Percentiles rank a stretch among this genome's conserved stretches.
Conservation (phyloP, 2,797 vertebrate genomes). For the Menidia menidia region DNA sequence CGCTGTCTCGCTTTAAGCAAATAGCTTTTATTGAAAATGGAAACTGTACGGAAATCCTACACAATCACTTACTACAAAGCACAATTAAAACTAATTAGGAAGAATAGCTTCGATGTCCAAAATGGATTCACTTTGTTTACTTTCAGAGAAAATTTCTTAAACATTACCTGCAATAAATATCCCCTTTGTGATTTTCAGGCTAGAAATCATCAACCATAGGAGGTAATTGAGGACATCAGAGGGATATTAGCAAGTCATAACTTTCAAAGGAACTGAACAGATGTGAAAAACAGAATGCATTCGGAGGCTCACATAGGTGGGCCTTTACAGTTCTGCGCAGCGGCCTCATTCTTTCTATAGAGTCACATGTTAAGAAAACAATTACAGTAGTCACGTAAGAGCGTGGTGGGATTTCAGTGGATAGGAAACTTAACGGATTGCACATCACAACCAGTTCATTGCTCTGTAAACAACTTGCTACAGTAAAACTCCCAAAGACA, state of each 20-base stretch:
- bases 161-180: conserved; percentile 41
- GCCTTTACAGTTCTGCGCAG: conserved; percentile 65
- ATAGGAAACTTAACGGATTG: conserved; percentile 64
- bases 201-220: conserved; percentile 52
- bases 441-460: conserved; percentile 47
- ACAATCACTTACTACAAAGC: background rate
- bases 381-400: conserved; percentile 66
- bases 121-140: conserved; percentile 10
- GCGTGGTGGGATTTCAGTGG: conserved; percentile 46
- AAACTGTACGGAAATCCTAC: conserved; percentile 7
- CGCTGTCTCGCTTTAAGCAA: conserved; percentile 26
- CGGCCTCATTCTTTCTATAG: conserved; percentile 71
- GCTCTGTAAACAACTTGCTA: conserved; percentile 57
- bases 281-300: conserved; percentile 49
- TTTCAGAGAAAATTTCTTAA: conserved; percentile 15
- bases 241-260: conserved; percentile 65
- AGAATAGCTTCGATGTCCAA: background rate
- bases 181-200: conserved; percentile 48
- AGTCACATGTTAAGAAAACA: conserved; percentile 74
- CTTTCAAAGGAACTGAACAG: conserved; percentile 59
- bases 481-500: conserved; percentile 52
- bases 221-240: conserved; percentile 55
- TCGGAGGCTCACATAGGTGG: conserved; percentile 50
- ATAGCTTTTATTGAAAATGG: conserved; percentile 18
- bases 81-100: background rate